Percentiles rank a stretch among this genome's conserved stretches.
Evolutionary conservation across 2,797 vertebrate species (phyloP).

Genomic region (Danio jaintianensis): DNA sequence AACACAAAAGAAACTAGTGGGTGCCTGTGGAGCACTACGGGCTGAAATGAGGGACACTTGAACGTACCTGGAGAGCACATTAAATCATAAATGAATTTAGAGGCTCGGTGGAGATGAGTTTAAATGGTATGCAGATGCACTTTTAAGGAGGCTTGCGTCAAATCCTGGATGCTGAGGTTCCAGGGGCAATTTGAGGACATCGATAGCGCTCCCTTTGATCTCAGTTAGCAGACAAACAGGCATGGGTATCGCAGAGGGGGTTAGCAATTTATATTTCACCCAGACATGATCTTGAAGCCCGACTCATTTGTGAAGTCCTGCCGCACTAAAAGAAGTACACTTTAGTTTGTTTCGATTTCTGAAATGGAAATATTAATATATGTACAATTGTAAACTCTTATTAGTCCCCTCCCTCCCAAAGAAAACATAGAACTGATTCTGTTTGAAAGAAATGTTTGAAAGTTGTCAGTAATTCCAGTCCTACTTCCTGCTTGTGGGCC

Average conservation of each 20-base stretch:
- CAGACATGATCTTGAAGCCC: constrained; percentile 18
- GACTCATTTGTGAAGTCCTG: background rate
- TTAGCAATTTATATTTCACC: constrained; percentile 16
- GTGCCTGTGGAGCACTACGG: constrained; percentile 56
- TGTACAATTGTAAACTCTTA: no score
- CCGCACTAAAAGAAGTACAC: background rate
- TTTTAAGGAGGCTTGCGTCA: constrained; percentile 24
- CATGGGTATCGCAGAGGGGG: constrained; percentile 25
- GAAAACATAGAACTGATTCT: no score
- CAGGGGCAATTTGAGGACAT: constrained; percentile 39
- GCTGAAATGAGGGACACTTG: constrained; percentile 64
- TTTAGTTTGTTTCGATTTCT: background rate
- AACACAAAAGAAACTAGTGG: constrained; percentile 76
- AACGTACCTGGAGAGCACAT: constrained; percentile 63
- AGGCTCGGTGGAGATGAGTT: constrained; percentile 37
- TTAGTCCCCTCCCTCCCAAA: no score
- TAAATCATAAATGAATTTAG: constrained; percentile 44
- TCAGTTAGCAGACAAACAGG: constrained; percentile 35
- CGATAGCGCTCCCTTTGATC: constrained; percentile 50
- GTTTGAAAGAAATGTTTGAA: no score
- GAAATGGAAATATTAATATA: no score
- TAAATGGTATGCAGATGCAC: constrained; percentile 53
- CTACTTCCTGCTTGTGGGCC: no score
- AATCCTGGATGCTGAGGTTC: constrained; percentile 33
- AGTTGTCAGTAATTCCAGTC: no score